Evolutionary conservation across 2,888 invertebrate genomes (phyloP), one percentile per base, ranked within the genome.

Genomic region (Epirrhoe alternata): DNA sequence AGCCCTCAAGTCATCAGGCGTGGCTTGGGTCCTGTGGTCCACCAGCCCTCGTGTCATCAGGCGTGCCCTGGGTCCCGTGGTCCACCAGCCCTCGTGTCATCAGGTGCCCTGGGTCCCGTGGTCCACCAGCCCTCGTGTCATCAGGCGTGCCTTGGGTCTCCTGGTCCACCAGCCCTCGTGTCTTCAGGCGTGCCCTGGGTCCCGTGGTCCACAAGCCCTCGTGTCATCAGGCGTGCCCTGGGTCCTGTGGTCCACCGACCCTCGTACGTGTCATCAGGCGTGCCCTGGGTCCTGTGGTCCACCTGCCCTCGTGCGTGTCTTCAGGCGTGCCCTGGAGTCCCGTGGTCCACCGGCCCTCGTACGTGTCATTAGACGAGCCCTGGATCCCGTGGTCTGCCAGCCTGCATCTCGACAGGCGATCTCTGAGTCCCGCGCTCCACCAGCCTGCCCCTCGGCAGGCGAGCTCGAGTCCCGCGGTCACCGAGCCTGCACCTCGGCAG

Each of bases 371-470:
- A 52, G 52, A 12, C 31, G 52, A 52, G 31, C 31, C 8, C 35
- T 8, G 38, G 8, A 8, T 54, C 38, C n/a, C n/a, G 10, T 17
- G 53, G 33, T 47, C 61, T 53, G 47, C 53, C 45, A 16, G 53
- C 31, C 52, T 31, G 53, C 33, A 45, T 14, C 42, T 30, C 60
- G 16, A 31, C 52, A 31, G 49, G 51, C 59, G 38, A 59, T 8
- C 14, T 12, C 60, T 17, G 45, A 31, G 47, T n/a, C n/a, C 16
- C 8, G 12, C 12, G 52, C 17, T 33, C 53, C 35, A 14, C 49
- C 10, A 17, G 61, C 14, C 61, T 49, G 14, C 35, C 10, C 4
- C 17, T 47, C 53, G 3, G 35, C 47, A 31, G 38, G 38, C 59
- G 12, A 45, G 10, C 50, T 8, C 52, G 31, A 17, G 45, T 30